Percentiles rank a stretch among this genome's conserved stretches.
These are phyloP conservation scores for Diadromus collaris DNA, from an alignment of 2,888 invertebrate genomes.

Conservation along the genomic window DNA sequence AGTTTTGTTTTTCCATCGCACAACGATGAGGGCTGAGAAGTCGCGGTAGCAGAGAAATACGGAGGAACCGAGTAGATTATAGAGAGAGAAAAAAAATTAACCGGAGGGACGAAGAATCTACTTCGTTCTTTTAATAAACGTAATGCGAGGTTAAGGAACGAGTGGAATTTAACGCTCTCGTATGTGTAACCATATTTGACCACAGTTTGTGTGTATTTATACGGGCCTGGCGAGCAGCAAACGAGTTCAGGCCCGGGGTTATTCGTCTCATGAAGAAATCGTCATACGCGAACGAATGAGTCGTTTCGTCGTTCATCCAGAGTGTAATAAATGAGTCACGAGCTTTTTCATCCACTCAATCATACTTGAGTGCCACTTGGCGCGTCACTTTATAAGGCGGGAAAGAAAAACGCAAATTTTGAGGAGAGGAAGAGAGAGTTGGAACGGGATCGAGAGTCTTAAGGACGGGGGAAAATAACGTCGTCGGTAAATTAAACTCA, in stretches of 20 bases:
- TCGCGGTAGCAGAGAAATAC: conserved; percentile 6
- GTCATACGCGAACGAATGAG: conserved; percentile 57
- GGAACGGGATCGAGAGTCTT: conserved; percentile 24
- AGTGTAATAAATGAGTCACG: conserved; percentile 56
- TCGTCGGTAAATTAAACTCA: not conserved
- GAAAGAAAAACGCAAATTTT: conserved; percentile 90
- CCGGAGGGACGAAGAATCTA: conserved; percentile 48
- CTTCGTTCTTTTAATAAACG: conserved; percentile 58
- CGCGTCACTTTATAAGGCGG: conserved; percentile 82
- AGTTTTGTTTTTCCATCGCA: not conserved
- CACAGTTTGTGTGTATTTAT: conserved; percentile 10
- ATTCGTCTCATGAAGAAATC: conserved; percentile 44
- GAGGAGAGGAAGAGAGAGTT: conserved; percentile 79
- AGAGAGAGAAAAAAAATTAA: conserved; percentile 23
- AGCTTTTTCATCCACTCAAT: conserved; percentile 34
- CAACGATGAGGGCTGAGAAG: conserved; percentile 23
- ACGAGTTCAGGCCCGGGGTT: conserved; percentile 38
- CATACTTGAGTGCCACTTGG: conserved; percentile 25
- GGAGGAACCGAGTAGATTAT: conserved; percentile 13
- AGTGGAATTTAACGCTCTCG: conserved; percentile 46
- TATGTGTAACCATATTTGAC: conserved; percentile 15
- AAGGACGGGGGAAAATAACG: not conserved
- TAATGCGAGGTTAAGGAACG: conserved; percentile 54
- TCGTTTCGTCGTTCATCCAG: conserved; percentile 34
- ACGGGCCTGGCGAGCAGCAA: conserved; percentile 26